These are phyloP conservation scores for Dromaius novaehollandiae DNA, from an alignment of 2,113 vertebrate genomes.

Conservation along the genomic window DNA sequence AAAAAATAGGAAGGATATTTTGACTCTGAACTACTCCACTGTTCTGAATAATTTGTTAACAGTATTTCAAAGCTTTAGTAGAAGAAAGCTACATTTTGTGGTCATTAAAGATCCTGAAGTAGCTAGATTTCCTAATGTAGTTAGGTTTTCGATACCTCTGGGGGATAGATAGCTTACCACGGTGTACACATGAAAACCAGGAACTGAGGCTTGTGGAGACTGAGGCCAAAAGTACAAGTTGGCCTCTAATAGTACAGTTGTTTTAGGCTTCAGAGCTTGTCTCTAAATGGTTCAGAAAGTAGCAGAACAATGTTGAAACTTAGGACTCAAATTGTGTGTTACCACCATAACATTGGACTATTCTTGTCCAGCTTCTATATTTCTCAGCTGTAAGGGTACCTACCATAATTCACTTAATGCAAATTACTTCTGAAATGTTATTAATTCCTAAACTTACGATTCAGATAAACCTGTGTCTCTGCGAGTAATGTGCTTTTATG, in stretches of 20 bases:
- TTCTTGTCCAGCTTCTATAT: not conserved
- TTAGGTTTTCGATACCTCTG: not conserved
- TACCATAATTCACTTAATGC: not conserved
- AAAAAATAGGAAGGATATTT: not conserved
- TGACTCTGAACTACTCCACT: not conserved
- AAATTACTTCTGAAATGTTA: not conserved
- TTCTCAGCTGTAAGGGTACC: not conserved
- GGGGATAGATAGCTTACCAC: not conserved
- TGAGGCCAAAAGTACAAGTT: not conserved
- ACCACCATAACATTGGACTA: not conserved
- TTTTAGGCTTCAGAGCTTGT: not conserved
- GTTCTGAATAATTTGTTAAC: not conserved
- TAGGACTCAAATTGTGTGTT: not conserved
- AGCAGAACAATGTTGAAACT: not conserved
- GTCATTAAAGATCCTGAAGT: not conserved
- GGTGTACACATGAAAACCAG: not conserved
- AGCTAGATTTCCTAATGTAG: not conserved
- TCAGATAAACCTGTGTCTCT: not conserved
- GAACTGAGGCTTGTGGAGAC: not conserved
- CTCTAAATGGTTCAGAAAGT: not conserved
- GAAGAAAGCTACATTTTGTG: not conserved
- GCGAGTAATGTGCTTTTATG: not conserved
- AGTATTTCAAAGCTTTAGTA: not conserved
- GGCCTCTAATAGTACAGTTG: not conserved
- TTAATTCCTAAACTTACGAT: not conserved